Percentiles rank a stretch among this genome's conserved stretches.
These are phyloP conservation scores for Microcebus griseorufus DNA, from an alignment of 2,113 vertebrate genomes.

Conservation along the genomic window DNA sequence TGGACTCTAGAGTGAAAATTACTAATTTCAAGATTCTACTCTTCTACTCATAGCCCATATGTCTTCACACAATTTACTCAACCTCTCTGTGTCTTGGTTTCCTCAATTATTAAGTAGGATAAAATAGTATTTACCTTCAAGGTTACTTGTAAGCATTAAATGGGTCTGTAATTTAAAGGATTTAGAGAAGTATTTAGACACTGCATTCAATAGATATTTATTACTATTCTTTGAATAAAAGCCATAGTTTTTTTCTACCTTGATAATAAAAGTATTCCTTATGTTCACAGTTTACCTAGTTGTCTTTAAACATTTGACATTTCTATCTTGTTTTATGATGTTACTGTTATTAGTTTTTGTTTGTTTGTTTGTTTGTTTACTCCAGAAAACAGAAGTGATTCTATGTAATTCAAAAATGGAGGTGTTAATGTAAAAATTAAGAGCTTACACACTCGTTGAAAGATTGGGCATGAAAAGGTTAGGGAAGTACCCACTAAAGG, in stretches of 20 bases:
- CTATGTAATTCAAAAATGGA: neutral
- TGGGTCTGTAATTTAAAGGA: neutral
- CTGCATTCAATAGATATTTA: neutral
- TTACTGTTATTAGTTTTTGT: neutral
- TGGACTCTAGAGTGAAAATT: neutral
- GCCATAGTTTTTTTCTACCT: neutral
- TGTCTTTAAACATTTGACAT: neutral
- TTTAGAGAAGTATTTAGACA: neutral
- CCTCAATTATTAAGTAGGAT: neutral
- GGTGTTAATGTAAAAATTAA: neutral
- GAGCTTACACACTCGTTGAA: neutral
- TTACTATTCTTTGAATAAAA: neutral
- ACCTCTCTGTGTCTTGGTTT: neutral
- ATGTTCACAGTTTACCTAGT: neutral
- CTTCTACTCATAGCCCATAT: neutral
- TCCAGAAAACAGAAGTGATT: neutral
- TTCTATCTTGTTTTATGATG: neutral
- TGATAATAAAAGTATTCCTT: neutral
- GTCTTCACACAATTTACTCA: neutral
- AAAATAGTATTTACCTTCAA: neutral
- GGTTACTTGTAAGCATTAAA: neutral
- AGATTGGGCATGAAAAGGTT: neutral
- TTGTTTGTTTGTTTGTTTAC: neutral
- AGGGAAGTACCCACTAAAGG: neutral
- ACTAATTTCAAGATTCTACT: neutral